phyloP scores from a whole-genome alignment of 2,113 vertebrate genomes.

The Mormyrus lacerda region DNA sequence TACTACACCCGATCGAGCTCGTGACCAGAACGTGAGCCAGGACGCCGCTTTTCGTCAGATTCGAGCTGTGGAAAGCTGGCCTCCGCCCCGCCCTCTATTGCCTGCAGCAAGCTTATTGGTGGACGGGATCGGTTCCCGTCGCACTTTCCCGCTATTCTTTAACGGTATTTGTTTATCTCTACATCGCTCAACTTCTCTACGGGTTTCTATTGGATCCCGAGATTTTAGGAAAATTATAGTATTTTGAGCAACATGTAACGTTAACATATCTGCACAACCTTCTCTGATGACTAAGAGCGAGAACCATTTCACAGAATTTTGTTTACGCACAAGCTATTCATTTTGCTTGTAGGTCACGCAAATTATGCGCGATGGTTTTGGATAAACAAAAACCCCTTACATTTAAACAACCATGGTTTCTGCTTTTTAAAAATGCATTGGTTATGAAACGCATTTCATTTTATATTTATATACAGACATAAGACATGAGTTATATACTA shows the following conservation, averaged over 20 bases:
- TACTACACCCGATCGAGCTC: background rate
- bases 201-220: background rate
- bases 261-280: background rate
- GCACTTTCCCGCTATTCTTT: background rate
- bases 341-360: background rate
- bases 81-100: background rate
- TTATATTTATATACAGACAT: background rate
- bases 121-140: background rate
- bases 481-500: background rate
- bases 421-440: background rate
- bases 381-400: background rate
- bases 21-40: constrained; percentile 2
- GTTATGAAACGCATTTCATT: background rate
- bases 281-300: background rate
- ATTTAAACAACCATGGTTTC: background rate
- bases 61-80: constrained; percentile 6
- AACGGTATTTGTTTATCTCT: background rate
- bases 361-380: background rate
- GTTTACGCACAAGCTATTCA: background rate
- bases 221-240: background rate
- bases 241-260: background rate
- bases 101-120: background rate
- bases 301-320: background rate
- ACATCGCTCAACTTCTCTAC: background rate
- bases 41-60: background rate